Percentiles rank a stretch among this genome's conserved stretches.
Evolutionary conservation across 2,113 vertebrate species (phyloP).

Genomic region (Phyllostomus discolor): DNA sequence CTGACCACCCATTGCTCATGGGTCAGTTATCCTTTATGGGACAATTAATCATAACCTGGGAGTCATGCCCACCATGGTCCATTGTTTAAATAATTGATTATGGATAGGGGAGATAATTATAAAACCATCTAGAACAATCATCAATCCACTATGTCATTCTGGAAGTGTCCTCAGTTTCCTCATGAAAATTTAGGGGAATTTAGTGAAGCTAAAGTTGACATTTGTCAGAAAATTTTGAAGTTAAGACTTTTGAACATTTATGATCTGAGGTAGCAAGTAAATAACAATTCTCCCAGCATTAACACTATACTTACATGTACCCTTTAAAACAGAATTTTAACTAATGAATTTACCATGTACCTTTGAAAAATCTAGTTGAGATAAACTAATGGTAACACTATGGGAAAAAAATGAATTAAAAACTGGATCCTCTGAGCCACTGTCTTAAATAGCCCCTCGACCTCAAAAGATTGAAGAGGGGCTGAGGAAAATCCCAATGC

Average conservation of each 20-base stretch:
- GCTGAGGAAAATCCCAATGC: neutral
- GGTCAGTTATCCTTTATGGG: neutral
- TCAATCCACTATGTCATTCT: neutral
- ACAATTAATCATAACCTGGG: neutral
- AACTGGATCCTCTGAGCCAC: neutral
- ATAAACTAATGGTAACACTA: neutral
- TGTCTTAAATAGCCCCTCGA: neutral
- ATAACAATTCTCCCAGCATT: neutral
- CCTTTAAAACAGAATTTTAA: neutral
- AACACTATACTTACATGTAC: neutral
- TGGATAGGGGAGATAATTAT: neutral
- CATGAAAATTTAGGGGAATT: neutral
- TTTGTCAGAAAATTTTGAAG: neutral
- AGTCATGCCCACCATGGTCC: neutral
- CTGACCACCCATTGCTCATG: neutral
- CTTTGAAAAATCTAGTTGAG: neutral
- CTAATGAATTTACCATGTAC: neutral
- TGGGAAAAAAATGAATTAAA: neutral
- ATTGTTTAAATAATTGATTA: neutral
- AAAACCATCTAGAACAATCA: neutral
- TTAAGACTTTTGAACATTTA: constrained; percentile 4
- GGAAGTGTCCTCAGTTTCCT: neutral
- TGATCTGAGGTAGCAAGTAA: neutral
- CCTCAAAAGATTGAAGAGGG: neutral
- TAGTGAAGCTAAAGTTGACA: constrained; percentile 1